Conservation (phyloP, 2,113 vertebrate species). For the Noctilio leporinus region DNA sequence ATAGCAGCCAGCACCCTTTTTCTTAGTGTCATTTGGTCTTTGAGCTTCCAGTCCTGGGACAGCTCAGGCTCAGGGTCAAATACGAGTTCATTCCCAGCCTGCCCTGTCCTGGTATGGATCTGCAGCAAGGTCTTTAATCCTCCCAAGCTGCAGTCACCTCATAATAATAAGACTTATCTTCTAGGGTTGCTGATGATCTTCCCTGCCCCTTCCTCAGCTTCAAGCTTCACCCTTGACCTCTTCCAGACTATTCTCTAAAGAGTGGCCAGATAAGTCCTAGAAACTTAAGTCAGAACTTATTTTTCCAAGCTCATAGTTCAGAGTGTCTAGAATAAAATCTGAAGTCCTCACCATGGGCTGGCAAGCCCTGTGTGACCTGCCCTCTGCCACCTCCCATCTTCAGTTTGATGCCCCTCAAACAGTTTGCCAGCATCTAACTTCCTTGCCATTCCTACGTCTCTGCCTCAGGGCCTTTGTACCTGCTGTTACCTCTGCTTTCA, state of each 20-base stretch:
- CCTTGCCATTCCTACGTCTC: background rate
- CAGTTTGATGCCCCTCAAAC: too few relatives aligned
- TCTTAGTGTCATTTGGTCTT: background rate
- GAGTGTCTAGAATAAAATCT: background rate
- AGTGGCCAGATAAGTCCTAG: background rate
- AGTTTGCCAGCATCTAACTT: background rate
- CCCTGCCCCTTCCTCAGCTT: background rate
- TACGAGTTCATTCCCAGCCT: background rate
- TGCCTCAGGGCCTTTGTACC: background rate
- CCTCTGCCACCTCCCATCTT: too few relatives aligned
- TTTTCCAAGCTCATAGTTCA: background rate
- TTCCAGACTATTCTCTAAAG: background rate
- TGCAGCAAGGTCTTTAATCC: background rate
- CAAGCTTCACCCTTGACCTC: background rate
- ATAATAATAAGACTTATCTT: background rate
- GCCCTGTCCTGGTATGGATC: background rate
- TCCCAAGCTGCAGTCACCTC: background rate
- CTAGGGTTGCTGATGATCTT: background rate
- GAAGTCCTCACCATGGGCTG: background rate
- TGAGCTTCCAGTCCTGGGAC: background rate
- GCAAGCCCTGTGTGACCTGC: too few relatives aligned
- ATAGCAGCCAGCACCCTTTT: background rate
- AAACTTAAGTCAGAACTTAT: background rate
- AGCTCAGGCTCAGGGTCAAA: background rate
- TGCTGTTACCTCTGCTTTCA: background rate